phyloP scores from a whole-genome alignment of 1,140 invertebrate species.

The Papilio aristodemus region DNA sequence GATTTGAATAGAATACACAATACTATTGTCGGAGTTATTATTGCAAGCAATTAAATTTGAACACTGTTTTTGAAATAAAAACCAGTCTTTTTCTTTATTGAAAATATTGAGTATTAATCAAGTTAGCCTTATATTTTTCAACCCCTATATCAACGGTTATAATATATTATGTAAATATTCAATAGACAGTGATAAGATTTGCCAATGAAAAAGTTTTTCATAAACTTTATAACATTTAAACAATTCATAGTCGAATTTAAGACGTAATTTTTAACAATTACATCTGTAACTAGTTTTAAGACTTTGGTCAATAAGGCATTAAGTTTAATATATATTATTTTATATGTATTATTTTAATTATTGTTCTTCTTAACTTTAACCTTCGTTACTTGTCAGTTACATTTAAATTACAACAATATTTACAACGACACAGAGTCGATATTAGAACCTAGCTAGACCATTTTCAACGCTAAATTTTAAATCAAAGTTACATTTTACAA shows the following conservation, averaged over 20 bases:
- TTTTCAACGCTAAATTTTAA: constrained; percentile 11
- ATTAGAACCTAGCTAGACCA: constrained; percentile 39
- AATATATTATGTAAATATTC: constrained; percentile 41
- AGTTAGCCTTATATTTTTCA: not conserved
- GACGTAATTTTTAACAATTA: constrained; percentile 68
- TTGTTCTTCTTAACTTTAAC: constrained; percentile 76
- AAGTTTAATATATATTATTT: constrained; percentile 77
- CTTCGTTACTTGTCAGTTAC: constrained; percentile 68
- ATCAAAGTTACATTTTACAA: constrained; percentile 18
- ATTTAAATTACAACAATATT: constrained; percentile 74
- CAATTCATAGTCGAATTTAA: constrained; percentile 68
- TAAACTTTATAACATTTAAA: constrained; percentile 78
- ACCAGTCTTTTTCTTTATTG: constrained; percentile 18
- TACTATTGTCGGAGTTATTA: constrained; percentile 4
- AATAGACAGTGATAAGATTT: constrained; percentile 69
- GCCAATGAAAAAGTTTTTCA: constrained; percentile 68
- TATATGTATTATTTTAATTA: constrained; percentile 76
- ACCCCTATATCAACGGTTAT: constrained; percentile 33
- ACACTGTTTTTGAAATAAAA: constrained; percentile 28
- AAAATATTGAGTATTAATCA: not conserved
- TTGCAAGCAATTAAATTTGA: constrained; percentile 5
- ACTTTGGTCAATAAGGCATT: constrained; percentile 81
- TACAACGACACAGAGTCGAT: constrained; percentile 49
- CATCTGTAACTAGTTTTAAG: constrained; percentile 78
- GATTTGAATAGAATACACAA: no score